A percentile compares a stretch with the other conserved stretches of the same genome.
Evolutionary conservation across 2,888 invertebrate genomes (phyloP).

Genomic region (Catotricha subobsoleta): DNA sequence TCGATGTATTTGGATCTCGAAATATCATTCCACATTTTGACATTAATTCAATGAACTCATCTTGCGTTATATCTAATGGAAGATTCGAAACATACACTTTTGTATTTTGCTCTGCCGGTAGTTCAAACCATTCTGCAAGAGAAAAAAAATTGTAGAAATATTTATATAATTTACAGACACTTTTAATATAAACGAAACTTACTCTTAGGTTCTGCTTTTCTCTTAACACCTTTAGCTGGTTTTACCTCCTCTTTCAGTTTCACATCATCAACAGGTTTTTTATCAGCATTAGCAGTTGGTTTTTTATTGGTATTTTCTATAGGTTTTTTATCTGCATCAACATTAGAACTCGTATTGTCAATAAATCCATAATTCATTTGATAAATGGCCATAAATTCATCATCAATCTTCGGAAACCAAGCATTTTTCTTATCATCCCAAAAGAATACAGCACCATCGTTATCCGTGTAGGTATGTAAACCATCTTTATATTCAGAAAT

Average conservation of each 20-base stretch:
- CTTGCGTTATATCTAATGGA: conserved; percentile 72
- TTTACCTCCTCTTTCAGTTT: conserved; percentile 18
- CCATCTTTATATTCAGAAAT: conserved; percentile 57
- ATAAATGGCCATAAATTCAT: conserved; percentile 89
- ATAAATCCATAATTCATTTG: conserved; percentile 87
- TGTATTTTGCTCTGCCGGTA: conserved; percentile 72
- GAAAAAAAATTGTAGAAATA: conserved; percentile 2
- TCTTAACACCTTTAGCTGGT: conserved; percentile 22
- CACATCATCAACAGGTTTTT: conserved; percentile 21
- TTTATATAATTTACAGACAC: background rate
- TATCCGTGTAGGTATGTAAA: conserved; percentile 61
- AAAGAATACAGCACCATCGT: conserved; percentile 76
- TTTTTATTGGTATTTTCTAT: conserved; percentile 10
- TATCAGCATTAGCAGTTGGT: conserved; percentile 15
- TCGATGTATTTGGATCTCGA: conserved; percentile 60
- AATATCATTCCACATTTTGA: conserved; percentile 91
- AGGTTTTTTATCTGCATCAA: conserved; percentile 15
- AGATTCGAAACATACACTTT: conserved; percentile 92
- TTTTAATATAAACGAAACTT: conserved; percentile 14
- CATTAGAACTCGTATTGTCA: conserved; percentile 33
- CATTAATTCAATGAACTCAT: conserved; percentile 83
- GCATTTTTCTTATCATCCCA: conserved; percentile 84
- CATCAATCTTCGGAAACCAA: conserved; percentile 95
- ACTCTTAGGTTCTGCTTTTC: conserved; percentile 35
- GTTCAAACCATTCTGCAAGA: conserved; percentile 73